These are phyloP conservation scores for Holacanthus passer DNA, from an alignment of 2,113 vertebrate species.

Conservation along the genomic window DNA sequence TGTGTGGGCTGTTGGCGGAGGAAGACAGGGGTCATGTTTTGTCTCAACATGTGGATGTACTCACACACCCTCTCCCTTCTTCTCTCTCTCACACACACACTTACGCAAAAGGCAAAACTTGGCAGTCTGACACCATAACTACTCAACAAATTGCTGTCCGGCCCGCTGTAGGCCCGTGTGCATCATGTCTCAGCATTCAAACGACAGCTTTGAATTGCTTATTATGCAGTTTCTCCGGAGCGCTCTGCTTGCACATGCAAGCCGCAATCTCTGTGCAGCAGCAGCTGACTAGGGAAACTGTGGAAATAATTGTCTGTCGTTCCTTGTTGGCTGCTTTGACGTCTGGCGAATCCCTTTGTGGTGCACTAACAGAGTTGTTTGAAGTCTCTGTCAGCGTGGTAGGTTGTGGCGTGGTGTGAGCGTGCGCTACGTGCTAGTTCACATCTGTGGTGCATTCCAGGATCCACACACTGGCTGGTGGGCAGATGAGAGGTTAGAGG, in stretches of 20 bases:
- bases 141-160: conserved; percentile 76
- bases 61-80: neutral
- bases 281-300: conserved; percentile 72
- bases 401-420: conserved; percentile 33
- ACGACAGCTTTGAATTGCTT: conserved; percentile 75
- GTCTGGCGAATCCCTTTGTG: conserved; percentile 68
- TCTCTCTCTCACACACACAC: conserved; percentile 4
- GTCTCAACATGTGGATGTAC: conserved; percentile 52
- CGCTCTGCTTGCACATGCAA: conserved; percentile 72
- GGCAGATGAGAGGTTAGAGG: conserved; percentile 46
- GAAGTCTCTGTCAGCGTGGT: conserved; percentile 58
- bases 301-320: conserved; percentile 78
- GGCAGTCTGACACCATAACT: conserved; percentile 67
- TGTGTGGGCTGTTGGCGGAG: neutral
- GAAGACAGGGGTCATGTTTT: conserved; percentile 51
- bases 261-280: conserved; percentile 68
- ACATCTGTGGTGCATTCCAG: conserved; percentile 51
- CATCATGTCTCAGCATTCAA: conserved; percentile 66
- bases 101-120: conserved; percentile 42
- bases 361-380: conserved; percentile 70
- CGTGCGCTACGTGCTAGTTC: conserved; percentile 46
- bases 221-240: conserved; percentile 75
- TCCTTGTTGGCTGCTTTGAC: conserved; percentile 76
- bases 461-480: conserved; percentile 31
- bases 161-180: conserved; percentile 52